Conservation (phyloP, 2,113 vertebrate genomes). For the Phocoena sinus region DNA sequence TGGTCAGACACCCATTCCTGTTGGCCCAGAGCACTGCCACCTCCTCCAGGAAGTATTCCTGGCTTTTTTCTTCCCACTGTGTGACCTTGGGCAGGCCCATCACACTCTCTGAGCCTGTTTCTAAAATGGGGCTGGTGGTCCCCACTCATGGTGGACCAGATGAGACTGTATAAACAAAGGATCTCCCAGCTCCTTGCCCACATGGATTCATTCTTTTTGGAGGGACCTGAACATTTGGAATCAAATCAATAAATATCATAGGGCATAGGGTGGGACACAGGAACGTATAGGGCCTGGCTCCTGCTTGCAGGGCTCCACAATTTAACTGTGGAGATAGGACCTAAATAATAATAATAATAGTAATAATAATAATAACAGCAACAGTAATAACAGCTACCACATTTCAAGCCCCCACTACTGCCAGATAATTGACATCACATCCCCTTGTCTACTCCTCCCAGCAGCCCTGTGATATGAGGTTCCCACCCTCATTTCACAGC, state of each 20-base stretch:
- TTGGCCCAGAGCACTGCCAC: neutral
- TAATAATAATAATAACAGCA: accelerated
- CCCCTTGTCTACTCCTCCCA: accelerated
- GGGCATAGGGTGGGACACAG: neutral
- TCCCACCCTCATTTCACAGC: neutral
- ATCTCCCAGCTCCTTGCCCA: neutral
- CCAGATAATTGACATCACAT: accelerated
- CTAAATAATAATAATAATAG: accelerated
- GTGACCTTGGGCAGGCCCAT: neutral
- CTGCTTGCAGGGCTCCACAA: neutral
- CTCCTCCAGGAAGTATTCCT: conserved; percentile 24
- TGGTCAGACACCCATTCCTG: neutral
- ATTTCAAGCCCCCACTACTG: accelerated
- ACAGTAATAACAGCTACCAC: accelerated
- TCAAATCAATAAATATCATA: neutral
- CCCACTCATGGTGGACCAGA: neutral
- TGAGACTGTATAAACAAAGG: accelerated
- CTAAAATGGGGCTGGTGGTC: neutral
- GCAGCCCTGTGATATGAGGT: neutral
- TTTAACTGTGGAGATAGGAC: accelerated
- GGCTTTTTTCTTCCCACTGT: neutral
- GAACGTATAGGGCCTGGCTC: neutral
- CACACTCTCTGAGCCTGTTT: neutral
- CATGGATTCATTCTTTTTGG: accelerated
- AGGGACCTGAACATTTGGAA: neutral